Conservation (phyloP, 2,888 invertebrate genomes). For the Deilephila elpenor region DNA sequence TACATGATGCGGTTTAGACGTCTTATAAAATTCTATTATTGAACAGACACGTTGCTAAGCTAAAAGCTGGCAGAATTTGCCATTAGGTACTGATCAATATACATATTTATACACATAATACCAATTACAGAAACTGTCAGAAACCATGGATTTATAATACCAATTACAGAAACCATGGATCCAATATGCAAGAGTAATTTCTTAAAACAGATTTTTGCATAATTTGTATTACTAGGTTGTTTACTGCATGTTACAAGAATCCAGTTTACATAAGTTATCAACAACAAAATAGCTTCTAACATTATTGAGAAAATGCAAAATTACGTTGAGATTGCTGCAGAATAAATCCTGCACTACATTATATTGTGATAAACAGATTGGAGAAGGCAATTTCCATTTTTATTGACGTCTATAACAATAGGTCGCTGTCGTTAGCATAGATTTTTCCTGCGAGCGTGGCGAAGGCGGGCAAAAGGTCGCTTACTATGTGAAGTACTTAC, state of each 20-base stretch:
- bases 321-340: neutral
- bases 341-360: neutral
- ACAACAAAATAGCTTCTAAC: neutral
- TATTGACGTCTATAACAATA: constrained; percentile 41
- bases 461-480: constrained; percentile 60
- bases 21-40: too few relatives aligned
- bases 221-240: too few relatives aligned
- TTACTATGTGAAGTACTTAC: constrained; percentile 56
- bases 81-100: too few relatives aligned
- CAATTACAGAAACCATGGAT: neutral
- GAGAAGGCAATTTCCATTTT: constrained; percentile 26
- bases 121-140: too few relatives aligned
- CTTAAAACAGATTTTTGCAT: too few relatives aligned
- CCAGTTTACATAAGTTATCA: too few relatives aligned
- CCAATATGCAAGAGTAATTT: neutral
- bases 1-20: too few relatives aligned
- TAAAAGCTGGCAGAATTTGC: too few relatives aligned
- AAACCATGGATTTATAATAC: neutral
- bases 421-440: constrained; percentile 46
- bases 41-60: too few relatives aligned
- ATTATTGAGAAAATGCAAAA: neutral
- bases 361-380: constrained; percentile 16
- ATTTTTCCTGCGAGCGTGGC: constrained; percentile 51
- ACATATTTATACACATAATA: too few relatives aligned
- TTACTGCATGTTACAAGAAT: too few relatives aligned